Base-by-base conservation (phyloP, 2,797 vertebrate species). In the Labroides dimidiatus region DNA sequence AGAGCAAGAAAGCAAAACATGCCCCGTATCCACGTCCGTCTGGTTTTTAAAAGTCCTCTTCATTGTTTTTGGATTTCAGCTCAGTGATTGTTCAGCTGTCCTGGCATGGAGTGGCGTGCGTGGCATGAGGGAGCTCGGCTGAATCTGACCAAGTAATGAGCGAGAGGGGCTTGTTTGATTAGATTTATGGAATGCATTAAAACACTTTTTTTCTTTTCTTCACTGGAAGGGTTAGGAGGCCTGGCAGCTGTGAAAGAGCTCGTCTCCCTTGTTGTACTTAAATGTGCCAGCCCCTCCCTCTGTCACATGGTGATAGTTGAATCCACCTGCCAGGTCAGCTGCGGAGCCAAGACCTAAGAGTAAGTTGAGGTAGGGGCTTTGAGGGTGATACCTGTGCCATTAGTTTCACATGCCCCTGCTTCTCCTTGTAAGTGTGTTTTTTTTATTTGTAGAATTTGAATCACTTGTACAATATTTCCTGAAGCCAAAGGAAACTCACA, bases 181-280 rank as follows among this genome's bases (percentile, higher is more conserved):
- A 79, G 87, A 93, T 94, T 94, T 92, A 93, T 92, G 85, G 84
- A 88, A 86, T 77, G 75, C 78, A 92, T 94, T 93, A 93, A 93
- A 93, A 77, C 55, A 71, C 79, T 87, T 92, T 92, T 89, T 84
- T 91, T 89, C 87, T 53, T 92, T 89, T 84, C 90, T 89, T 87
- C 53, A 75, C 82, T 93, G 87, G 89, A 89, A 83, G 80, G 82
- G 68, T 77, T 78, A 61, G 62, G 56, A 81, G 77, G 65, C 83
- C 72, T 88, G 87, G 88, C 89, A 91, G 81, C 82, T 68, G 77
- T 84, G 72, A 89, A 87, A 80, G 54, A 67, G 65, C 68, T 70
- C 17, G 47, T 83, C 77, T 69, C 77, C 84, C 78, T 37, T 41
- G 69, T 69, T 69, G 72, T 77, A 75, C 73, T 78, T 86, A 72